These are phyloP conservation scores for Pyrocephalus nanus DNA, from an alignment of 2,797 vertebrate genomes.

Conservation along the genomic window DNA sequence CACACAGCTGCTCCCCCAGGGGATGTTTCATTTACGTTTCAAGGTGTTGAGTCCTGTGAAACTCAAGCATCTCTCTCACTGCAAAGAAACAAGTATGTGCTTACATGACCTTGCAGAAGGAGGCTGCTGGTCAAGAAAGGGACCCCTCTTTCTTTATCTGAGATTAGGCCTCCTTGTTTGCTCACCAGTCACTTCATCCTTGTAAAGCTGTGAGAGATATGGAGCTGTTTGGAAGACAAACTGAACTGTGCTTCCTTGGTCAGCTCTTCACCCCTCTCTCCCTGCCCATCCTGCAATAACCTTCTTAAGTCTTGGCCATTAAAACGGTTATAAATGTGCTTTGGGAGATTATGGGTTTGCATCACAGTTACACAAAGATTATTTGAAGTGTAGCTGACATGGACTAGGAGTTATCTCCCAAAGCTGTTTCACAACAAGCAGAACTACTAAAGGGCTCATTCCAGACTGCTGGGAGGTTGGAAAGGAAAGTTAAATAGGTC, in stretches of 20 bases:
- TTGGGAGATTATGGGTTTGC: slow-evolving; percentile 62
- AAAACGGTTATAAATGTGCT: slow-evolving; percentile 58
- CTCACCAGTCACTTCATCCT: slow-evolving; percentile 59
- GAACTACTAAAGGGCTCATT: slow-evolving; percentile 62
- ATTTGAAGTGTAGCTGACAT: slow-evolving; percentile 69
- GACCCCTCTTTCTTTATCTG: neutral
- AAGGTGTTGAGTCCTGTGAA: neutral
- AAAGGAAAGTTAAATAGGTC: slow-evolving; percentile 71
- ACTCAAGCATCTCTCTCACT: neutral
- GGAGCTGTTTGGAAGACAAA: slow-evolving; percentile 68
- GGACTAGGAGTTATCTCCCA: slow-evolving; percentile 67
- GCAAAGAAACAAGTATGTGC: neutral
- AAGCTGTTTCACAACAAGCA: slow-evolving; percentile 64
- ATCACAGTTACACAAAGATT: slow-evolving; percentile 56
- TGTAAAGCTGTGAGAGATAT: slow-evolving; percentile 52
- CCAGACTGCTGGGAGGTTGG: slow-evolving; percentile 61
- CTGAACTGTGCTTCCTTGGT: slow-evolving; percentile 53
- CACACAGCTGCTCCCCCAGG: neutral
- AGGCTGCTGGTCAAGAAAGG: neutral
- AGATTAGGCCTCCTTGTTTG: slow-evolving; percentile 38
- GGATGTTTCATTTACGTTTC: neutral
- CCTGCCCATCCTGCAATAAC: slow-evolving; percentile 50
- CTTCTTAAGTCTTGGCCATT: slow-evolving; percentile 51
- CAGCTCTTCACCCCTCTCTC: slow-evolving; percentile 64
- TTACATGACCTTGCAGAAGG: slow-evolving; percentile 36